phyloP scores from a whole-genome alignment of 2,888 invertebrate genomes.

The Philereme vetulata region DNA sequence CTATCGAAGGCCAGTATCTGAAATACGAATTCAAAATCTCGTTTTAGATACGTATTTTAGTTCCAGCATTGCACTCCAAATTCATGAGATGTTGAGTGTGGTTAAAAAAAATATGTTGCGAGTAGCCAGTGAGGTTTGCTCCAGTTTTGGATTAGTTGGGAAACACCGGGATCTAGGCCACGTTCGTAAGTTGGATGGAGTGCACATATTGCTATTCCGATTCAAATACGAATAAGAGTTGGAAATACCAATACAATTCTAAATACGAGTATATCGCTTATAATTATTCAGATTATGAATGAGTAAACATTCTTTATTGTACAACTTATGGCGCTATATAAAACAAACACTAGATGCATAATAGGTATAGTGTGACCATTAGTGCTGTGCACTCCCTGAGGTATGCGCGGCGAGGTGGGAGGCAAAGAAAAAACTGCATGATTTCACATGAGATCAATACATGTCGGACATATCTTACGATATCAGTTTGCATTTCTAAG shows the following conservation, averaged over 20 bases:
- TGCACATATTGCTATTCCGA: conserved; percentile 28
- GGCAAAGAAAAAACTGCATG: too few species aligned
- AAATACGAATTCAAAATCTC: neutral
- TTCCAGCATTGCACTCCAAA: conserved; percentile 4
- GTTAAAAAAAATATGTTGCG: conserved; percentile 15
- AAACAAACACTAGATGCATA: too few species aligned
- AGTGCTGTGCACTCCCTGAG: too few species aligned
- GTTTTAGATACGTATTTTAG: neutral
- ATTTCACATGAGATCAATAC: too few species aligned
- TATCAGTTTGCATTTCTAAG: too few species aligned
- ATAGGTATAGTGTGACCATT: too few species aligned
- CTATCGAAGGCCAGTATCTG: too few species aligned
- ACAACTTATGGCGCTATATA: too few species aligned
- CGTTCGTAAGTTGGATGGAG: conserved; percentile 23
- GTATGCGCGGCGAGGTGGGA: too few species aligned
- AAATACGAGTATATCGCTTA: neutral
- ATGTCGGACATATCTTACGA: too few species aligned
- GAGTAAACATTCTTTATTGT: too few species aligned
- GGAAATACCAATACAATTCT: conserved; percentile 2
- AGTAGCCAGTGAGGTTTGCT: conserved; percentile 8
- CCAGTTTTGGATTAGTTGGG: conserved; percentile 27
- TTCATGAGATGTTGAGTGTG: conserved; percentile 8
- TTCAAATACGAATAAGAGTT: conserved; percentile 13
- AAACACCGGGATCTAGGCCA: conserved; percentile 28
- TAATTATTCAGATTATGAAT: too few species aligned